Conservation (phyloP, 2,888 invertebrate genomes). For the Lepidocyrtoides sp. region DNA sequence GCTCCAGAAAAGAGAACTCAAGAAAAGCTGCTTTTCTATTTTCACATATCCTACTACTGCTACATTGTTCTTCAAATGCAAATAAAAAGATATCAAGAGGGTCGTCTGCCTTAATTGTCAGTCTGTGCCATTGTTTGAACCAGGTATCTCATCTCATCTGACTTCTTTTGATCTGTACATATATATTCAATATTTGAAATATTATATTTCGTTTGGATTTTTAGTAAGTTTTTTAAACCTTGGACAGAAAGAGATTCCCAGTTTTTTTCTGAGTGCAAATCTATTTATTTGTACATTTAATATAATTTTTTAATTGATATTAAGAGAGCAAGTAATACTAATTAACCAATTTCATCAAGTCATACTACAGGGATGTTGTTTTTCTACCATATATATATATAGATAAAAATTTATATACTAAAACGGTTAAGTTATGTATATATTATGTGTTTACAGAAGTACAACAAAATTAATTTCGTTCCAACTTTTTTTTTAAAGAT, state of each 20-base stretch:
- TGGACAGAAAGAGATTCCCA: conserved; percentile 6
- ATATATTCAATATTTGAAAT: conserved; percentile 5
- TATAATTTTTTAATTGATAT: not conserved
- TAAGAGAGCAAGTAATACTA: conserved; percentile 26
- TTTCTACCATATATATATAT: conserved; percentile 4
- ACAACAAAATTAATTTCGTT: conserved; percentile 13
- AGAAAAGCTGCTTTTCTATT: conserved; percentile 56
- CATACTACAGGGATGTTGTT: not conserved
- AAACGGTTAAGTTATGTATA: not conserved
- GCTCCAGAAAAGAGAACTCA: conserved; percentile 25
- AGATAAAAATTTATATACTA: not conserved
- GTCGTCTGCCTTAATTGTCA: conserved; percentile 81
- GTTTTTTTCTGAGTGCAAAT: conserved; percentile 9
- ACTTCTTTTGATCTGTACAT: conserved; percentile 75
- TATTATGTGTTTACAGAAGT: not conserved
- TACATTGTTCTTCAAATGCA: conserved; percentile 44
- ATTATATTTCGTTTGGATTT: conserved; percentile 48
- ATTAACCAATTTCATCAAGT: conserved; percentile 11
- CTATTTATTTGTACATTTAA: not conserved
- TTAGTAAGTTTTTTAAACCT: conserved; percentile 34
- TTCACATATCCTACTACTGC: conserved; percentile 33
- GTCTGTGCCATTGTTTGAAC: conserved; percentile 83
- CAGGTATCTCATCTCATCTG: conserved; percentile 86
- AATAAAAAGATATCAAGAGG: conserved; percentile 72
- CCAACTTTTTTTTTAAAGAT: not conserved